A percentile compares a stretch with the other conserved stretches of the same genome.
Conservation (phyloP, 2,797 vertebrate species). For the Lithobates pipiens region DNA sequence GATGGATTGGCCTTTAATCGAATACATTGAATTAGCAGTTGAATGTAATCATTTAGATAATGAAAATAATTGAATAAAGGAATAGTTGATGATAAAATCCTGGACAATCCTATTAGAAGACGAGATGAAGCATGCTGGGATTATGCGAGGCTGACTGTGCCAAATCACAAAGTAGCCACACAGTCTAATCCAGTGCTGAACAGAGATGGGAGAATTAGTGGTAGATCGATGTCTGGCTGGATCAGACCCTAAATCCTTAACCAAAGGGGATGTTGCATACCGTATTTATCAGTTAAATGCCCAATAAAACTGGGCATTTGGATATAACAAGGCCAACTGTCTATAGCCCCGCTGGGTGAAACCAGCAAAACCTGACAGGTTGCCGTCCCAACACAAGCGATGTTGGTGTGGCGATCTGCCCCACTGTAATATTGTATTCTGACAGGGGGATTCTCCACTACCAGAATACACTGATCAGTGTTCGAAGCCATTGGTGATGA, state of each 20-base stretch:
- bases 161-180: constrained; percentile 16
- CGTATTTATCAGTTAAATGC: neutral
- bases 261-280: too few relatives aligned
- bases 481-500: too few relatives aligned
- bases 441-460: too few relatives aligned
- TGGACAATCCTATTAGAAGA: constrained; percentile 35
- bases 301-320: neutral
- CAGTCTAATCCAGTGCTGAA: constrained; percentile 23
- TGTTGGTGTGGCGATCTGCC: too few relatives aligned
- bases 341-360: too few relatives aligned
- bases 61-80: constrained; percentile 52
- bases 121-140: constrained; percentile 36
- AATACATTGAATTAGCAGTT: constrained; percentile 23
- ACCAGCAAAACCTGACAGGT: too few relatives aligned
- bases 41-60: constrained; percentile 22
- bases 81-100: constrained; percentile 45
- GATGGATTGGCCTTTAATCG: constrained; percentile 29
- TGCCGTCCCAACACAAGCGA: too few relatives aligned
- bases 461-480: too few relatives aligned
- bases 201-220: constrained; percentile 36
- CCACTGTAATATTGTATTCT: too few relatives aligned
- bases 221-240: neutral
- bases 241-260: neutral
- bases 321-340: neutral
- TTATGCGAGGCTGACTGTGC: constrained; percentile 20